These are phyloP conservation scores for Oncorhynchus keta DNA, from an alignment of 2,113 vertebrate genomes.

Conservation along the genomic window DNA sequence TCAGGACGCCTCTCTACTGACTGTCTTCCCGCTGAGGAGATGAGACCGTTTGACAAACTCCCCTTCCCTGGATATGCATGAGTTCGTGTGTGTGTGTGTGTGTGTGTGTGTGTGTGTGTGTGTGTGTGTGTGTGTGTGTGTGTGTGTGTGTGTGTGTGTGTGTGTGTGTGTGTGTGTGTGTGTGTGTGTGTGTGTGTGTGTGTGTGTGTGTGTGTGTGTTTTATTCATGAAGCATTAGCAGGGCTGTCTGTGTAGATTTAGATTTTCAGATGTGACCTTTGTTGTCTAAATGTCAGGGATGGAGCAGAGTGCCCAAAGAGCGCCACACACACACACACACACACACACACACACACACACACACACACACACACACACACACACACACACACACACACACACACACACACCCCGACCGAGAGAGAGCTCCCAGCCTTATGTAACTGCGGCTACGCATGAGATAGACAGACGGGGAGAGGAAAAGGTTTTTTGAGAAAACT, in stretches of 20 bases:
- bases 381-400: slow-evolving; percentile 17
- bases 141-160: slow-evolving; percentile 13
- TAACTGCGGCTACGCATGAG: background rate
- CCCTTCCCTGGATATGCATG: background rate
- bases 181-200: no score
- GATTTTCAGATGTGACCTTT: slow-evolving; percentile 82
- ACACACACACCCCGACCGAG: no score
- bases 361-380: no score
- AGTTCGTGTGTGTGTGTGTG: background rate
- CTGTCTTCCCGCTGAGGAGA: slow-evolving; percentile 27
- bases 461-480: background rate
- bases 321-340: background rate
- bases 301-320: slow-evolving; percentile 54
- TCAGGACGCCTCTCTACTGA: slow-evolving; percentile 25
- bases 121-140: slow-evolving; percentile 18
- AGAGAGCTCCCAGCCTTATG: background rate
- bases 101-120: slow-evolving; percentile 23
- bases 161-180: slow-evolving; percentile 9
- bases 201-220: background rate
- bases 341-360: no score
- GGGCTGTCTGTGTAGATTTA: slow-evolving; percentile 74
- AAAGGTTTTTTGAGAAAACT: slow-evolving; percentile 47
- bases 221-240: slow-evolving; percentile 73
- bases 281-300: slow-evolving; percentile 80
- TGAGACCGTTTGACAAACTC: slow-evolving; percentile 23